A percentile compares a stretch with the other conserved stretches of the same genome.
Conservation (phyloP, 30 jellyfish, hydroid and myxozoan species). For the Rhopilema esculentum region DNA sequence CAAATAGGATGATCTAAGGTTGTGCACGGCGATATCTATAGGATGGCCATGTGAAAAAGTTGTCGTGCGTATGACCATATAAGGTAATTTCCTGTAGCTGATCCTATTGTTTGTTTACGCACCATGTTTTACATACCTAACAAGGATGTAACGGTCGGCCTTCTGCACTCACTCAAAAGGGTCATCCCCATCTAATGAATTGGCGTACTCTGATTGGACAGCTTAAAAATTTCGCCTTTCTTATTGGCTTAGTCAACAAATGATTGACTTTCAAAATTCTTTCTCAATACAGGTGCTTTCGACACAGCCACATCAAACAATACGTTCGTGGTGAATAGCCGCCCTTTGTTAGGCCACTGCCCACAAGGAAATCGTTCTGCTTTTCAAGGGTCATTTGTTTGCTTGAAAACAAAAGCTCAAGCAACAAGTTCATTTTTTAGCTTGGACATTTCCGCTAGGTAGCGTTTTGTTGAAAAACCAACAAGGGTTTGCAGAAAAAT, state of each 20-base stretch:
- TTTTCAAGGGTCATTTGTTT: background rate
- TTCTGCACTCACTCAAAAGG: constrained; percentile 10
- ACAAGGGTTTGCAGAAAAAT: background rate
- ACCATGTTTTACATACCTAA: constrained; percentile 68
- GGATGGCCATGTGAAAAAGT: constrained; percentile 76
- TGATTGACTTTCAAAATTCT: background rate
- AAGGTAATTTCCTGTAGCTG: constrained; percentile 70
- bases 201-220: constrained; percentile 58
- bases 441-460: background rate
- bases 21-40: constrained; percentile 58
- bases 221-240: background rate
- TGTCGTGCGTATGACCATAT: constrained; percentile 53
- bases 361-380: constrained; percentile 22
- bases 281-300: constrained; percentile 25
- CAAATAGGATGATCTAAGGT: constrained; percentile 52
- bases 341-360: constrained; percentile 12
- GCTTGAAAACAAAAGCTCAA: background rate
- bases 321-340: background rate
- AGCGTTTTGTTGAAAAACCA: background rate
- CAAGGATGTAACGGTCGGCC: constrained; percentile 79
- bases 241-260: constrained; percentile 56
- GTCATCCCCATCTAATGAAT: constrained; percentile 53
- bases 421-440: background rate
- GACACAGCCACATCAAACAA: background rate
- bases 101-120: constrained; percentile 67